A percentile compares a stretch with the other conserved stretches of the same genome.
These are phyloP conservation scores for Ptyas mucosa DNA, from an alignment of 2,113 vertebrate genomes.

Conservation along the genomic window DNA sequence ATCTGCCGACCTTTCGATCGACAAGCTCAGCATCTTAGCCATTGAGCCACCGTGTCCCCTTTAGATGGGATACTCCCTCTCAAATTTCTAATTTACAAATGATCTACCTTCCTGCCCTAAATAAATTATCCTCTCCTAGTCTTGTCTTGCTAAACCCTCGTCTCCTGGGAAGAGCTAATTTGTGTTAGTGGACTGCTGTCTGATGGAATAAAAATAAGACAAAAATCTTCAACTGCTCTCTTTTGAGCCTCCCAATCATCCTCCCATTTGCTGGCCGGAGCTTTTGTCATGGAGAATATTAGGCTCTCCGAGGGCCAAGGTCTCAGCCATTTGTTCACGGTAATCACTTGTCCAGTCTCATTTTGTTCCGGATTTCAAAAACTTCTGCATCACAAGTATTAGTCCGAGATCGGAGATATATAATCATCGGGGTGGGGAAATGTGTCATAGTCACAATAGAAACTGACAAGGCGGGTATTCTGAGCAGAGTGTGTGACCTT, in stretches of 20 bases:
- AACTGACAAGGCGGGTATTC: neutral
- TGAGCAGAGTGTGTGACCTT: constrained; percentile 3
- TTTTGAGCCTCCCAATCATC: neutral
- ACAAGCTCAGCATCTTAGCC: too few species aligned
- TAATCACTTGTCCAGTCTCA: neutral
- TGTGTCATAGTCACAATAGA: neutral
- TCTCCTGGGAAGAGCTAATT: neutral
- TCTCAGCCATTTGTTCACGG: neutral
- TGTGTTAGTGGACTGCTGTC: neutral
- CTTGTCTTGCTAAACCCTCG: constrained; percentile 6
- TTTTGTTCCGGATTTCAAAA: neutral
- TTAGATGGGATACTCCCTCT: neutral
- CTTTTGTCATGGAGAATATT: neutral
- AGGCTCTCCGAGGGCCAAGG: neutral
- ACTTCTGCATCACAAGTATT: neutral
- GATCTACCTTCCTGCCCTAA: neutral
- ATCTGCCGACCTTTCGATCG: too few species aligned
- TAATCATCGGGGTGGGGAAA: neutral
- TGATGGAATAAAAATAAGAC: neutral
- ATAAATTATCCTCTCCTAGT: neutral
- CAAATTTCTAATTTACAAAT: constrained; percentile 17
- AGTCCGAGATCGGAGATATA: neutral
- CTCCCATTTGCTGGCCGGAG: neutral
- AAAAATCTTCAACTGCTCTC: neutral
- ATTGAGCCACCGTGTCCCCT: too few species aligned